Percentiles rank a stretch among this genome's conserved stretches.
Conservation (phyloP, 2,888 invertebrate genomes). For the Tyria jacobaeae region DNA sequence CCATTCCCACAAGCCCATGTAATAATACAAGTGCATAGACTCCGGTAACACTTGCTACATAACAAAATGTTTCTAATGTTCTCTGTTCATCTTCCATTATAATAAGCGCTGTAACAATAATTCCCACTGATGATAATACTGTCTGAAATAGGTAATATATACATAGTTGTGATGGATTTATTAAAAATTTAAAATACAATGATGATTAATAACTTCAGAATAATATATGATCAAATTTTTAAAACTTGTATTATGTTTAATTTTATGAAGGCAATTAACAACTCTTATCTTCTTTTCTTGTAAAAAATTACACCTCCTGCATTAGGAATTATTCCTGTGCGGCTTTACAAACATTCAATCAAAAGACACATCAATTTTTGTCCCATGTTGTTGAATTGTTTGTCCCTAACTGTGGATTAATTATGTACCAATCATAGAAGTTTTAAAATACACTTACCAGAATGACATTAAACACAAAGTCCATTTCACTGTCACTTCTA, state of each 20-base stretch:
- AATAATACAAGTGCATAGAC: slow-evolving; percentile 56
- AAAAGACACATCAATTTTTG: too few relatives aligned
- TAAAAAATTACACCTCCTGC: too few relatives aligned
- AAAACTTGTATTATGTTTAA: too few relatives aligned
- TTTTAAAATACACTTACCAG: slow-evolving; percentile 63
- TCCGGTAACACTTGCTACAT: slow-evolving; percentile 47
- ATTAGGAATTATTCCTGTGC: too few relatives aligned
- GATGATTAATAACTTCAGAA: too few relatives aligned
- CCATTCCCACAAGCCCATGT: slow-evolving; percentile 55
- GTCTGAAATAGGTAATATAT: slow-evolving; percentile 70
- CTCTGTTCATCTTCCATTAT: slow-evolving; percentile 54
- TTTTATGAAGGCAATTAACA: too few relatives aligned
- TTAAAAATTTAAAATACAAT: slow-evolving; percentile 4
- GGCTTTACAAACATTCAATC: too few relatives aligned
- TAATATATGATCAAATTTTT: too few relatives aligned
- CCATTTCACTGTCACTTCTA: slow-evolving; percentile 55
- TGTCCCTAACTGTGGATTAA: too few relatives aligned
- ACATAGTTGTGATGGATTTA: slow-evolving; percentile 36
- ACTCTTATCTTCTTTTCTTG: too few relatives aligned
- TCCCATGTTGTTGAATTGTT: too few relatives aligned
- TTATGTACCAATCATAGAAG: neutral
- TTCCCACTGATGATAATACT: slow-evolving; percentile 70
- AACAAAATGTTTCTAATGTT: slow-evolving; percentile 46
- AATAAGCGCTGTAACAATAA: slow-evolving; percentile 71
- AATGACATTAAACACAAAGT: slow-evolving; percentile 61